These are phyloP conservation scores for Meriones unguiculatus DNA, from an alignment of 2,113 vertebrate species.

Conservation along the genomic window DNA sequence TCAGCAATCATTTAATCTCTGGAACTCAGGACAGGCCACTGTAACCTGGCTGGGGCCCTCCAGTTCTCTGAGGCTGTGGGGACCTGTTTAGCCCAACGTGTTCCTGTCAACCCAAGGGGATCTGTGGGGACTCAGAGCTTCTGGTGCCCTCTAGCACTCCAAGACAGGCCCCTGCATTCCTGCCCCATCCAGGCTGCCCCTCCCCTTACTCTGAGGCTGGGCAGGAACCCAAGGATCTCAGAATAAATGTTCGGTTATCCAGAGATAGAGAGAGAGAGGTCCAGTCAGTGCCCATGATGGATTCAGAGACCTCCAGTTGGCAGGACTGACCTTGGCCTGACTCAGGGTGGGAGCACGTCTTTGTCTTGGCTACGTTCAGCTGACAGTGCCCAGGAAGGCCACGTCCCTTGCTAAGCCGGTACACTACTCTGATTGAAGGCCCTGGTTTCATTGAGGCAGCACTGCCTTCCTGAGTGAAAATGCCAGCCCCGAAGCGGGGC, in stretches of 20 bases:
- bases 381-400: not conserved
- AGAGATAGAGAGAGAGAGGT: not conserved
- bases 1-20: constrained; percentile 69
- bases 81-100: not conserved
- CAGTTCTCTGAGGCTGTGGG: not conserved
- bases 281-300: not conserved
- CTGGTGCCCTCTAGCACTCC: not conserved
- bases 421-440: not conserved
- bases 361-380: not conserved
- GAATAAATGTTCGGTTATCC: not conserved
- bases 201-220: fast-evolving
- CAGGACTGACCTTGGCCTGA: not conserved
- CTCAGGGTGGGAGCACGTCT: not conserved
- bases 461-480: not conserved
- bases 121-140: not conserved
- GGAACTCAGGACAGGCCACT: not conserved
- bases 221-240: not conserved
- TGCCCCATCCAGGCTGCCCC: not conserved
- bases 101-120: not conserved
- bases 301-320: not conserved
- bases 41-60: not conserved
- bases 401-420: not conserved
- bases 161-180: not conserved
- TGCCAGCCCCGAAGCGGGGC: not conserved
- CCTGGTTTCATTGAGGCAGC: not conserved